Conservation (phyloP, 2,797 vertebrate genomes). For the Lepilemur ruficaudatus region DNA sequence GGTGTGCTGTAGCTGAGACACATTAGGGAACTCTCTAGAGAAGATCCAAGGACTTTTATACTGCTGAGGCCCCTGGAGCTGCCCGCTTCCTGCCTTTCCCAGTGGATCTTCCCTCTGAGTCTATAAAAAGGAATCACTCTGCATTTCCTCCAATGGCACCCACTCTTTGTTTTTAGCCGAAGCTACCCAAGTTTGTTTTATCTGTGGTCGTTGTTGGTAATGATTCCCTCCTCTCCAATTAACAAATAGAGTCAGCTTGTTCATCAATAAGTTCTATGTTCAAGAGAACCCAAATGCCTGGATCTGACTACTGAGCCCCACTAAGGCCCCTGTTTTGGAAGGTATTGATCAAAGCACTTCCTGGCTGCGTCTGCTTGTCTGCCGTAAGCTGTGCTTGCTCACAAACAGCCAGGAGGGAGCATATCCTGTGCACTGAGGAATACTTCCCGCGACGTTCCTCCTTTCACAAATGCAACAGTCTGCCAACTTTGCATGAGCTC, state of each 20-base stretch:
- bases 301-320: background rate
- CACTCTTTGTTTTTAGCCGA: background rate
- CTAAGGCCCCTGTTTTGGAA: background rate
- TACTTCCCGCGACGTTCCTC: background rate
- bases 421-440: background rate
- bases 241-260: background rate
- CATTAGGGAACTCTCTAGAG: background rate
- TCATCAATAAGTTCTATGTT: background rate
- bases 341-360: background rate
- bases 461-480: background rate
- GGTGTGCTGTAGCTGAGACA: background rate
- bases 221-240: background rate
- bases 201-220: background rate
- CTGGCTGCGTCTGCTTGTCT: background rate
- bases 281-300: background rate
- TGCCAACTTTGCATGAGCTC: background rate
- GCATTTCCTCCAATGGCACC: background rate
- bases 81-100: background rate
- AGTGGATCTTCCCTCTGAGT: background rate
- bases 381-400: background rate
- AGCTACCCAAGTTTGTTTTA: background rate
- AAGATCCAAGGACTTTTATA: background rate
- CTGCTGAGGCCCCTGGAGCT: background rate
- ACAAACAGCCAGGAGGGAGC: background rate
- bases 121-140: background rate